Conservation (phyloP, 2,797 vertebrate genomes). For the Epinephelus awoara region DNA sequence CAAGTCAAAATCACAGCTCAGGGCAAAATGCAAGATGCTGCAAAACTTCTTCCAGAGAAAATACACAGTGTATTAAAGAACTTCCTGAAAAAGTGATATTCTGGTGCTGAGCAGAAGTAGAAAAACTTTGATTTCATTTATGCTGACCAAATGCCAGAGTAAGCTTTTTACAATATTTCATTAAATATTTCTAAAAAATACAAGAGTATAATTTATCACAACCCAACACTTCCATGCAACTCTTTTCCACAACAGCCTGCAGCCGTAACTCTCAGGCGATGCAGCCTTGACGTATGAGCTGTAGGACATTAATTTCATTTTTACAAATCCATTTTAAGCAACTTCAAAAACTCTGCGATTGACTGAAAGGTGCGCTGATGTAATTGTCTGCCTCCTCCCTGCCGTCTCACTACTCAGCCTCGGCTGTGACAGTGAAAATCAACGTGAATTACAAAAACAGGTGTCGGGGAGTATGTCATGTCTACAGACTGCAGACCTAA, state of each 20-base stretch:
- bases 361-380: slow-evolving; percentile 64
- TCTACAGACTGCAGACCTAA: slow-evolving; percentile 77
- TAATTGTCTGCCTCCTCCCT: slow-evolving; percentile 67
- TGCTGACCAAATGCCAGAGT: slow-evolving; percentile 38
- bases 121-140: slow-evolving; percentile 51
- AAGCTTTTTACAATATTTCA: slow-evolving; percentile 46
- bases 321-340: slow-evolving; percentile 61
- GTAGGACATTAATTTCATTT: slow-evolving; percentile 50
- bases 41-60: slow-evolving; percentile 61
- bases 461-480: slow-evolving; percentile 74
- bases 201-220: slow-evolving; percentile 40
- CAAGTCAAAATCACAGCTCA: slow-evolving; percentile 14
- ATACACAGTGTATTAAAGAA: slow-evolving; percentile 57
- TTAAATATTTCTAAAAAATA: slow-evolving; percentile 50
- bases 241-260: slow-evolving; percentile 23
- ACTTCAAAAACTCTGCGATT: slow-evolving; percentile 50
- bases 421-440: slow-evolving; percentile 72
- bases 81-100: slow-evolving; percentile 54
- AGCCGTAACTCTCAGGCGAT: slow-evolving; percentile 32
- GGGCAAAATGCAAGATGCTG: slow-evolving; percentile 51
- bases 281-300: slow-evolving; percentile 25
- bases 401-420: slow-evolving; percentile 50
- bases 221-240: slow-evolving; percentile 23
- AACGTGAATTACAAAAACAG: slow-evolving; percentile 82
- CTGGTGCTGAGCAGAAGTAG: slow-evolving; percentile 26